Evolutionary conservation across 2,888 invertebrate species (phyloP).

Genomic region (Athalia cordata): DNA sequence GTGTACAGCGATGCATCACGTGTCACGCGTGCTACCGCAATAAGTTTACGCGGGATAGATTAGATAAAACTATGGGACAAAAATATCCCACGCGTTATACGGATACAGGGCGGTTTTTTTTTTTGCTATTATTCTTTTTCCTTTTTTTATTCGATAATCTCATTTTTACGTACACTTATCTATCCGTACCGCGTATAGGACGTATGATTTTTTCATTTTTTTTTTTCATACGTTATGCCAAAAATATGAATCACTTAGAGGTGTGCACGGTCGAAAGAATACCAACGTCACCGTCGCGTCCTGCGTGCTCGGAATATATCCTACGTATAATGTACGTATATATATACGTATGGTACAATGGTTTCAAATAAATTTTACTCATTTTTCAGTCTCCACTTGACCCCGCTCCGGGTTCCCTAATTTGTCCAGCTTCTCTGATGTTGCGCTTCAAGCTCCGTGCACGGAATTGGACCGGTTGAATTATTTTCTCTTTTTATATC

Average conservation of each 20-base stretch:
- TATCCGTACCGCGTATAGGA: too few species aligned
- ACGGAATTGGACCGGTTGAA: conserved; percentile 27
- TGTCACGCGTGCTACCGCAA: conserved; percentile 2
- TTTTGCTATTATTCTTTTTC: conserved; percentile 9
- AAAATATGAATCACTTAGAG: too few species aligned
- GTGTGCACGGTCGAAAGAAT: too few species aligned
- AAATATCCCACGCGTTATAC: background rate
- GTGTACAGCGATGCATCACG: conserved; percentile 7
- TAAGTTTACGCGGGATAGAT: conserved; percentile 19
- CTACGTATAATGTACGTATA: too few species aligned
- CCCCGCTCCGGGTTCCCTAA: conserved; percentile 6
- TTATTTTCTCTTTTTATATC: background rate
- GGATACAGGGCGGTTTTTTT: background rate
- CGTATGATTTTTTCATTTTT: too few species aligned
- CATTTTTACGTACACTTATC: too few species aligned
- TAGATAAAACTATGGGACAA: conserved; percentile 19
- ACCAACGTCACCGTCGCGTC: too few species aligned
- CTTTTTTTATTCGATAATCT: too few species aligned
- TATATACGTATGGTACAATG: background rate
- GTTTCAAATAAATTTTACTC: conserved; percentile 4
- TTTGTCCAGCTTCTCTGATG: background rate
- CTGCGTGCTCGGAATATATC: too few species aligned
- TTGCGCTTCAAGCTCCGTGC: background rate
- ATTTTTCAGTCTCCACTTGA: conserved; percentile 24
- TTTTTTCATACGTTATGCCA: too few species aligned